Evolutionary conservation across 2,113 vertebrate species (phyloP).

Genomic region (Montifringilla adamsi): DNA sequence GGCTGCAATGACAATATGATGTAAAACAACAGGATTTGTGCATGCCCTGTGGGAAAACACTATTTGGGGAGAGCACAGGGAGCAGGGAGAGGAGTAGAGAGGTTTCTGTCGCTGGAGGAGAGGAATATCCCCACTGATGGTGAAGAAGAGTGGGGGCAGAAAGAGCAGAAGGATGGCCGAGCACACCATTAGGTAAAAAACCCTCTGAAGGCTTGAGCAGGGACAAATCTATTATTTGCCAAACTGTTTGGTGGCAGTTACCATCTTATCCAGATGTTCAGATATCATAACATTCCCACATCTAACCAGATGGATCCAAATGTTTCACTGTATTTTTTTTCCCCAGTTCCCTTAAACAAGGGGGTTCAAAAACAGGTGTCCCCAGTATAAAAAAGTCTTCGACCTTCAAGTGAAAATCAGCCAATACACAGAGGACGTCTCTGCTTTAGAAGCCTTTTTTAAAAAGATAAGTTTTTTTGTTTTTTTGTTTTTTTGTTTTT

Average conservation of each 20-base stretch:
- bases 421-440: neutral
- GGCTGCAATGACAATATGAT: neutral
- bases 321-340: neutral
- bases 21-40: neutral
- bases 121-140: neutral
- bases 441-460: neutral
- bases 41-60: neutral
- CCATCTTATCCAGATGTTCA: neutral
- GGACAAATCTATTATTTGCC: neutral
- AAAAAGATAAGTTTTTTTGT: neutral
- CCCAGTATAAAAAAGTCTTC: neutral
- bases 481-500: too few species aligned
- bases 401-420: neutral
- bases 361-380: neutral
- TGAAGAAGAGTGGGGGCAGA: neutral
- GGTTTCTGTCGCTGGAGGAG: neutral
- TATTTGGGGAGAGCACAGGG: neutral
- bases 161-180: neutral
- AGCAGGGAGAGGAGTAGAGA: neutral
- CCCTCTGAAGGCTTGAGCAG: neutral
- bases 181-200: neutral
- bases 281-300: neutral
- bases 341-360: neutral
- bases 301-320: conserved; percentile 36
- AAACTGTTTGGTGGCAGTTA: neutral